Conservation (phyloP, 2,888 invertebrate species). For the Omphaloscelis lunosa region DNA sequence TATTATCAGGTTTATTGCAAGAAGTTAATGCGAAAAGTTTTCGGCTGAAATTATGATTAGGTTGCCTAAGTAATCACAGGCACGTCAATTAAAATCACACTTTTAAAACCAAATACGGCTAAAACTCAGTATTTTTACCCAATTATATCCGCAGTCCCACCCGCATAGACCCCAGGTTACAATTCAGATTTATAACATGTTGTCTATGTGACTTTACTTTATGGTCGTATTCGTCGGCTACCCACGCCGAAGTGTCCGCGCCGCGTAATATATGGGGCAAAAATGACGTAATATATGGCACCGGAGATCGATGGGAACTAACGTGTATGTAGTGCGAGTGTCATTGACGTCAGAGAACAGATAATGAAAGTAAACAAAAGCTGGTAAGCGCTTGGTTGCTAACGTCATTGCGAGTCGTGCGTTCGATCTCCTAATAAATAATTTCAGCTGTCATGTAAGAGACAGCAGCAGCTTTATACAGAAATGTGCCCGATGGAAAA, state of each 20-base stretch:
- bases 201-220: constrained; percentile 54
- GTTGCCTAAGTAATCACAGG: neutral
- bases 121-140: constrained; percentile 1
- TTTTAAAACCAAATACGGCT: neutral
- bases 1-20: too few species aligned
- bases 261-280: constrained; percentile 58
- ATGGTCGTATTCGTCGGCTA: constrained; percentile 42
- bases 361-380: constrained; percentile 22
- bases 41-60: too few species aligned
- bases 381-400: neutral
- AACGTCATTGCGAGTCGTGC: neutral
- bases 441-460: neutral
- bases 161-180: constrained; percentile 47
- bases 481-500: neutral
- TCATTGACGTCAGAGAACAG: constrained; percentile 5
- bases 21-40: too few species aligned
- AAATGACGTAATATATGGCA: constrained; percentile 57
- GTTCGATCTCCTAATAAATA: neutral
- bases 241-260: constrained; percentile 43
- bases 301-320: constrained; percentile 55
- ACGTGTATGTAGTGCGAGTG: constrained; percentile 27
- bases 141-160: constrained; percentile 22
- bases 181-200: constrained; percentile 52
- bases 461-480: neutral
- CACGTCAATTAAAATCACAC: neutral